Conservation (phyloP, 2,888 invertebrate species). For the Cataglyphis albicans region DNA sequence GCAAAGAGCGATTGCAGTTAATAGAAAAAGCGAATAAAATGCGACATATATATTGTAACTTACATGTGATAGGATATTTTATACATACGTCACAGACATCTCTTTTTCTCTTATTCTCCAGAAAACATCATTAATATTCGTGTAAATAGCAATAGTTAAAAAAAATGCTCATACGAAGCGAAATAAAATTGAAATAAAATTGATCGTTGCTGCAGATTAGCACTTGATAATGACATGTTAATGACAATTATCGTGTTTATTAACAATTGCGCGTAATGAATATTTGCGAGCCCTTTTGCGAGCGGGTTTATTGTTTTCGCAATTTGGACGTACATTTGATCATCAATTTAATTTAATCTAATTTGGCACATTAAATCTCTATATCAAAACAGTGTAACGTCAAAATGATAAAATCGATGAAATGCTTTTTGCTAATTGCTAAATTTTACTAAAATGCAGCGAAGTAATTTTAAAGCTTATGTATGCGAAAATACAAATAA, state of each 20-base stretch:
- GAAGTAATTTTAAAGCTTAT: not conserved
- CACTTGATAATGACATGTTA: conserved; percentile 15
- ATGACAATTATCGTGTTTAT: conserved; percentile 32
- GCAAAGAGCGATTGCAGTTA: not conserved
- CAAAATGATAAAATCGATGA: not conserved
- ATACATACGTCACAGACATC: not conserved
- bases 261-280: conserved; percentile 23
- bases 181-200: not conserved
- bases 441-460: not conserved
- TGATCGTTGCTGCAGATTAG: conserved; percentile 10
- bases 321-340: conserved; percentile 6
- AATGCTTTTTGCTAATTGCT: not conserved
- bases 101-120: not conserved
- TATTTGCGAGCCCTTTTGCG: conserved; percentile 9
- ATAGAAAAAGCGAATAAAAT: not conserved
- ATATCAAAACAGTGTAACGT: conserved; percentile 11
- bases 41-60: not conserved
- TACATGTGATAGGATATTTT: not conserved
- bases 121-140: not conserved
- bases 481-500: not conserved
- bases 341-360: conserved; percentile 8
- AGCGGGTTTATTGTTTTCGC: conserved; percentile 18
- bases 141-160: not conserved
- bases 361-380: conserved; percentile 10
- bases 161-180: not conserved